Conservation (phyloP, 2,113 vertebrate genomes). For the Rhodinocichla rosea region DNA sequence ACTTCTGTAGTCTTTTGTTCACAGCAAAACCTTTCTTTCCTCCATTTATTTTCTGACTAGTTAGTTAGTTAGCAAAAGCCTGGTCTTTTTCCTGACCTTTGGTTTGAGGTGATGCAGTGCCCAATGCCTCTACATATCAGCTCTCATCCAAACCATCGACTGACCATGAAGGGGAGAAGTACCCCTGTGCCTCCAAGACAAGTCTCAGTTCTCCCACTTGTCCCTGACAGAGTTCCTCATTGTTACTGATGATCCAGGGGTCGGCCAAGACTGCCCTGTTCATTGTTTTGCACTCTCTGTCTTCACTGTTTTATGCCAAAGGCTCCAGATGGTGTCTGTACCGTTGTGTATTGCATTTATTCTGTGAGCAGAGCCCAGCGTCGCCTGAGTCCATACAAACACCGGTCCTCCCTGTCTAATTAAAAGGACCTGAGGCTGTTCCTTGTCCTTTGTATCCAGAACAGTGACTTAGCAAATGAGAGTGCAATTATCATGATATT, state of each 20-base stretch:
- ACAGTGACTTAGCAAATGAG: slow-evolving; percentile 55
- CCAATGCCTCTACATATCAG: not conserved
- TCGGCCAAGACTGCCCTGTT: not conserved
- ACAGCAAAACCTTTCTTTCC: not conserved
- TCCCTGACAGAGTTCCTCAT: not conserved
- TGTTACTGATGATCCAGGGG: not conserved
- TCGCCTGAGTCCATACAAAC: not conserved
- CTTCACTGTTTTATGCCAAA: not conserved
- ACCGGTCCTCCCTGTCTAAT: not conserved
- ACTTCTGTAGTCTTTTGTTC: not conserved
- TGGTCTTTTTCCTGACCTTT: not conserved
- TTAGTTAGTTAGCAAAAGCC: not conserved
- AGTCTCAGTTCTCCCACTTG: not conserved
- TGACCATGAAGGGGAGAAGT: not conserved
- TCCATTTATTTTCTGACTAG: not conserved
- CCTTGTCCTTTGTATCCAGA: slow-evolving; percentile 54
- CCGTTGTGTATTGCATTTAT: not conserved
- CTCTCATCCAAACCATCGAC: not conserved
- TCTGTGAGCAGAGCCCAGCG: not conserved
- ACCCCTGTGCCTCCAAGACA: not conserved
- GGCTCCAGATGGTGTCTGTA: slow-evolving; percentile 55
- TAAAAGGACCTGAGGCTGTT: slow-evolving; percentile 30
- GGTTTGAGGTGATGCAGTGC: not conserved
- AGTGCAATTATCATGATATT: slow-evolving; percentile 53
- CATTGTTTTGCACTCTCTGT: not conserved